These are phyloP conservation scores for Myiagra hebetior DNA, from an alignment of 2,113 vertebrate species.

Conservation along the genomic window DNA sequence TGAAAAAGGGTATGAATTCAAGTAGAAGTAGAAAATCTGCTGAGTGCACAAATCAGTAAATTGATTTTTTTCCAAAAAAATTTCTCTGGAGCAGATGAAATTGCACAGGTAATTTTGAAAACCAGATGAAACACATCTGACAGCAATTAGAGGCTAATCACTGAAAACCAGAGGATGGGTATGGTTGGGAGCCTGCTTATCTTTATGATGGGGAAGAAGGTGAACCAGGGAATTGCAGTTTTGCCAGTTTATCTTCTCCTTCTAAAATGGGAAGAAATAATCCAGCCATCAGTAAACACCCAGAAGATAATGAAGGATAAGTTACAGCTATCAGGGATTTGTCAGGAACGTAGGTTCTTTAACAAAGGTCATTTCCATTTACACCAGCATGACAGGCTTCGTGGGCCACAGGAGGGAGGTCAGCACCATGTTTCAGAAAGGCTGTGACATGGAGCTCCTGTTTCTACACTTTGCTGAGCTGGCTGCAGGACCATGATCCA, in stretches of 20 bases:
- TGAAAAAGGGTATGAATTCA: background rate
- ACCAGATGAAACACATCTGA: background rate
- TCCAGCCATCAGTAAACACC: background rate
- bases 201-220: background rate
- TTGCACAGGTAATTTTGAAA: background rate
- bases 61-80: background rate
- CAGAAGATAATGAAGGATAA: background rate
- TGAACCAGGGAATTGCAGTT: background rate
- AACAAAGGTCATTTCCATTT: background rate
- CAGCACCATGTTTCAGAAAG: background rate
- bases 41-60: background rate
- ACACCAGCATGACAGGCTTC: rapidly evolving
- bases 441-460: background rate
- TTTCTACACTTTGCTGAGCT: background rate
- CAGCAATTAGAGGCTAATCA: background rate
- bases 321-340: background rate
- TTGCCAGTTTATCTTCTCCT: background rate
- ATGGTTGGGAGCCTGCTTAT: background rate
- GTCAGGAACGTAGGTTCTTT: background rate
- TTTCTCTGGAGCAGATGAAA: background rate
- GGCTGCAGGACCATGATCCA: rapidly evolving
- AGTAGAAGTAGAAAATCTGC: background rate
- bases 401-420: rapidly evolving
- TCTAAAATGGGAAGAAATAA: background rate
- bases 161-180: background rate